Base-by-base conservation (phyloP, 2,888 invertebrate species). In the Brachylomia viminalis region DNA sequence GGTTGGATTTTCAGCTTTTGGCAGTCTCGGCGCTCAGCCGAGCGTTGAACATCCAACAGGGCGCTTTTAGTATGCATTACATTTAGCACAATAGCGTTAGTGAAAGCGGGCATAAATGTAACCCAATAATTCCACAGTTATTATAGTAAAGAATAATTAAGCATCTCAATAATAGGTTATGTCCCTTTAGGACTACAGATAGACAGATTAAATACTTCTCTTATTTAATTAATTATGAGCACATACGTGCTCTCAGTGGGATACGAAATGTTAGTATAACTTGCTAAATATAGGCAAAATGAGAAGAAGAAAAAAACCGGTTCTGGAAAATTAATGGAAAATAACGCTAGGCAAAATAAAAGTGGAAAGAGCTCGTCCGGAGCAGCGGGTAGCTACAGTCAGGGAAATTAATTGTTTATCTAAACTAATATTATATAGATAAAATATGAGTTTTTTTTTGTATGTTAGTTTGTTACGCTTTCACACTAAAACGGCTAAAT, bases 151-250 rank as follows among this genome's bases (percentile, higher is more conserved):
- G 52, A 42, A 56, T 45, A 65, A 72, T 45, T 30, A 49, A 33
- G 27, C 3, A 77, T 54, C 20, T 67, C 17, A n/a, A 23, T 67
- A 59, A 70, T 58, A 64, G 52, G 27, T 30, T 27, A 79, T n/a
- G 38, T 47, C 13, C 84, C 56, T n/a, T 0, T 45, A 68, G 56
- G 74, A 62, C 1, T 13, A 15, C 17, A 15, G 27, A 56, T 47
- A 38, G 54, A 38, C 45, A 23, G 7, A 82, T 74, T 20, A 71
- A 59, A 66, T 80, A 79, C 13, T 54, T 80, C n/a, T 80, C 45
- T n/a, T 71, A 59, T 59, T 75, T 82, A 71, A 84, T 84, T 42
- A 84, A 80, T 68, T 75, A 49, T 1, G 56, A 58, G 70, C 70
- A 58, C 54, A 20, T 59, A 49, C 15, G 45, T 62, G 49, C 17